Percentiles rank a stretch among this genome's conserved stretches.
Evolutionary conservation across 2,113 vertebrate species (phyloP).

Genomic region (Tenebrosternarchus preto): DNA sequence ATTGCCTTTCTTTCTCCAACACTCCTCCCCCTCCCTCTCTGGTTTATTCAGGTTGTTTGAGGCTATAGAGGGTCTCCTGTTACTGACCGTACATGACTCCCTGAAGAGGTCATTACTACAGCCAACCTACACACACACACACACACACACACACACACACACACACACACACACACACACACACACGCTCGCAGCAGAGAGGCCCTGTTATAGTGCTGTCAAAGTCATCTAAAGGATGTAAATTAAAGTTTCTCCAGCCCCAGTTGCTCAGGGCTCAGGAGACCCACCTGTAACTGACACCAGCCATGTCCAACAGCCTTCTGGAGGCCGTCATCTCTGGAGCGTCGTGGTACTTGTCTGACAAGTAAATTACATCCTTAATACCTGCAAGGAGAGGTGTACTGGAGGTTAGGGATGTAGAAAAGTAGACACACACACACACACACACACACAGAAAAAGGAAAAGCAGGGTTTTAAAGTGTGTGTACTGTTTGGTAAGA

Average conservation of each 20-base stretch:
- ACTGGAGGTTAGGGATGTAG: slow-evolving; percentile 14
- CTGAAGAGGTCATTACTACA: slow-evolving; percentile 5
- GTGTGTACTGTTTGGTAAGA: no score
- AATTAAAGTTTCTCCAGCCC: slow-evolving; percentile 6
- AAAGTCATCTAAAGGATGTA: slow-evolving; percentile 8
- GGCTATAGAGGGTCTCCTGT: background rate
- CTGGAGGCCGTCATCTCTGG: slow-evolving; percentile 85
- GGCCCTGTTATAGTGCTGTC: background rate
- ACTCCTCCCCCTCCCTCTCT: no score
- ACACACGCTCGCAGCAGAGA: background rate
- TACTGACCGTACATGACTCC: background rate
- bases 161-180: no score
- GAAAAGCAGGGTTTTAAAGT: no score
- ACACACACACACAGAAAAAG: background rate
- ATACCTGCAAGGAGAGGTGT: slow-evolving; percentile 78
- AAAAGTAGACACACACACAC: background rate
- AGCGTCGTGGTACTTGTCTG: slow-evolving; percentile 89
- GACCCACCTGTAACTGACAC: slow-evolving; percentile 81
- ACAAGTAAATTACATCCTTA: slow-evolving; percentile 90
- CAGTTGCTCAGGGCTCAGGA: slow-evolving; percentile 11
- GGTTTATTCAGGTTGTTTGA: background rate
- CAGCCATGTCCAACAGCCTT: slow-evolving; percentile 82
- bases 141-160: background rate
- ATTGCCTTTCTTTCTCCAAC: background rate
- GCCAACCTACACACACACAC: background rate